Percentiles rank a stretch among this genome's conserved stretches.
Evolutionary conservation across 2,113 vertebrate species (phyloP).

Genomic region (Cettia cetti): DNA sequence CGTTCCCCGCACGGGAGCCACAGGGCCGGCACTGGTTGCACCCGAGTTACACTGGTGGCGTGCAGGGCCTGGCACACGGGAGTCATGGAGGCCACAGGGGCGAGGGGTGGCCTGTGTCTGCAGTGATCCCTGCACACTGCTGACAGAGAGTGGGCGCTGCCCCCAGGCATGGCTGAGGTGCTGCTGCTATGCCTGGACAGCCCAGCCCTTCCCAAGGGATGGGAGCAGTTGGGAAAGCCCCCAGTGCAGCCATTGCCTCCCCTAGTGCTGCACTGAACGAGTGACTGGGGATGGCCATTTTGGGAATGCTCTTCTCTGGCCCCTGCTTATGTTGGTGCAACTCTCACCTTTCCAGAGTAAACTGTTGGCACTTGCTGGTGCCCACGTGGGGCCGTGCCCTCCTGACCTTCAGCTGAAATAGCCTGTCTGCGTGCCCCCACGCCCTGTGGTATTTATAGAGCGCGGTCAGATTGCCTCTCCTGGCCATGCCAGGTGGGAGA

Average conservation of each 20-base stretch:
- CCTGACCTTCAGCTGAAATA: constrained; percentile 19
- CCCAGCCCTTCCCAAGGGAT: not conserved
- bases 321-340: not conserved
- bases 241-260: accelerated
- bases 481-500: not conserved
- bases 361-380: not conserved
- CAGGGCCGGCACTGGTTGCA: not conserved
- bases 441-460: not conserved
- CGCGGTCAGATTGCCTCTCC: not conserved
- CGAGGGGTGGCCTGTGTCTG: not conserved
- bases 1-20: not conserved
- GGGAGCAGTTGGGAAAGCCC: not conserved
- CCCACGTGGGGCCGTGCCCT: accelerated
- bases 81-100: accelerated
- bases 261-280: accelerated
- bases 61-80: accelerated
- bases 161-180: not conserved
- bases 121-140: accelerated
- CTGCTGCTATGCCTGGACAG: not conserved
- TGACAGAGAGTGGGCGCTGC: not conserved
- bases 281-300: not conserved
- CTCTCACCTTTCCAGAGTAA: not conserved
- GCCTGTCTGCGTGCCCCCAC: accelerated
- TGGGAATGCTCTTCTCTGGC: not conserved
- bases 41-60: not conserved